Percentiles rank a stretch among this genome's conserved stretches.
phyloP scores from a whole-genome alignment of 2,888 invertebrate genomes.

The Campaea margaritaria region DNA sequence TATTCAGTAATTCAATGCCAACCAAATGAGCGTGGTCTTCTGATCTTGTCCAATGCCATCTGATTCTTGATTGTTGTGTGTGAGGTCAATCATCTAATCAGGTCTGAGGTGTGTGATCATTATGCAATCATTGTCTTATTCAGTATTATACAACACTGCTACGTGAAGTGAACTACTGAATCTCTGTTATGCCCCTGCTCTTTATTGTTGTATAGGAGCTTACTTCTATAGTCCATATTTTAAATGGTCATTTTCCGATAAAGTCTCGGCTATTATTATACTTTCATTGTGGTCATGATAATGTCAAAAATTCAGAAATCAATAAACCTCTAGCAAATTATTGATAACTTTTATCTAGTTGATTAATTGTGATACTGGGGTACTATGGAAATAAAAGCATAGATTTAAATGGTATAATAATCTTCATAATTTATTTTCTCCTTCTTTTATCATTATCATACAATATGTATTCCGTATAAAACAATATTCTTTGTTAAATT shows the following conservation, averaged over 20 bases:
- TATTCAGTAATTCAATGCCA: too few species aligned
- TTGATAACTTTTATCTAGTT: neutral
- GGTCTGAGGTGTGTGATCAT: neutral
- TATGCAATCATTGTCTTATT: neutral
- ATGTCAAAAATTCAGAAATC: neutral
- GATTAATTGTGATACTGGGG: neutral
- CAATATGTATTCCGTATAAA: constrained; percentile 84
- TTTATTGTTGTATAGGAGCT: neutral
- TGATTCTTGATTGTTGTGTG: neutral
- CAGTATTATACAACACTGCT: neutral
- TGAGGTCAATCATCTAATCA: constrained; percentile 19
- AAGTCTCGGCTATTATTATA: neutral
- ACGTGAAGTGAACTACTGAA: neutral
- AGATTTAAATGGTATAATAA: constrained; percentile 80
- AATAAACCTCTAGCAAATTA: neutral
- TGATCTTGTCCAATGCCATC: neutral
- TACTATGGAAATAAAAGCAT: constrained; percentile 62
- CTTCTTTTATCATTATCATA: constrained; percentile 78
- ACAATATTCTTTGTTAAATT: constrained; percentile 85
- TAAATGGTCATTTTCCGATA: neutral
- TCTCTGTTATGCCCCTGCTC: neutral
- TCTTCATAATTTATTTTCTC: constrained; percentile 84
- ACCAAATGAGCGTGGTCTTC: too few species aligned
- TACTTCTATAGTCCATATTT: neutral
- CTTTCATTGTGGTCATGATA: neutral